phyloP scores from a whole-genome alignment of 2,888 invertebrate genomes.

The Cephus sareptanus region DNA sequence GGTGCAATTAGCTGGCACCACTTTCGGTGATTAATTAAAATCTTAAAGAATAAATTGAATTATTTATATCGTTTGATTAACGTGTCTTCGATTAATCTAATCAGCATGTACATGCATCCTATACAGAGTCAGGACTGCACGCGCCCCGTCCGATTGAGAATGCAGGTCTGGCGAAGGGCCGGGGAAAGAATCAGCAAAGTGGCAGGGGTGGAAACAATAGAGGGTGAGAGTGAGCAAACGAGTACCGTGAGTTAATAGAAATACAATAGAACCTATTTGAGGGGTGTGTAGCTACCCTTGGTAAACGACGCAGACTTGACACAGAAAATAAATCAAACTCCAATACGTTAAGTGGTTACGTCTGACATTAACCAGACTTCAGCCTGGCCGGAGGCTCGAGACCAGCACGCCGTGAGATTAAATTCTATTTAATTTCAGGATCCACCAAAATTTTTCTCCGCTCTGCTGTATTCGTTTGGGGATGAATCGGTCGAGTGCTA shows the following conservation, averaged over 20 bases:
- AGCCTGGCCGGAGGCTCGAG: constrained; percentile 21
- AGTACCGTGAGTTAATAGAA: constrained; percentile 54
- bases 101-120: not conserved
- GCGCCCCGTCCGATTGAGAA: not conserved
- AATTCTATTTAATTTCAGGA: constrained; percentile 61
- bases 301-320: constrained; percentile 53
- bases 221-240: constrained; percentile 12
- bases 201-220: not conserved
- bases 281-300: constrained; percentile 49
- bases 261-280: constrained; percentile 57
- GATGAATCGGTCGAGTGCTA: not conserved
- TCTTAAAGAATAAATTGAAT: not conserved
- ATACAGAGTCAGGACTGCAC: not conserved
- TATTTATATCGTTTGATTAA: not conserved
- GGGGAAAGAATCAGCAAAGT: not conserved
- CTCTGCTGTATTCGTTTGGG: not conserved
- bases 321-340: constrained; percentile 65
- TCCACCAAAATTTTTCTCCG: not conserved
- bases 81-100: not conserved
- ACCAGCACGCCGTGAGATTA: constrained; percentile 48
- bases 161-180: not conserved
- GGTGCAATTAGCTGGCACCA: not conserved
- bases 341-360: constrained; percentile 66
- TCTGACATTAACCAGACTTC: constrained; percentile 63
- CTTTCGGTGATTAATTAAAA: not conserved